Evolutionary conservation across 1,140 invertebrate genomes (phyloP).

Genomic region (Atopsyche davidsoni): DNA sequence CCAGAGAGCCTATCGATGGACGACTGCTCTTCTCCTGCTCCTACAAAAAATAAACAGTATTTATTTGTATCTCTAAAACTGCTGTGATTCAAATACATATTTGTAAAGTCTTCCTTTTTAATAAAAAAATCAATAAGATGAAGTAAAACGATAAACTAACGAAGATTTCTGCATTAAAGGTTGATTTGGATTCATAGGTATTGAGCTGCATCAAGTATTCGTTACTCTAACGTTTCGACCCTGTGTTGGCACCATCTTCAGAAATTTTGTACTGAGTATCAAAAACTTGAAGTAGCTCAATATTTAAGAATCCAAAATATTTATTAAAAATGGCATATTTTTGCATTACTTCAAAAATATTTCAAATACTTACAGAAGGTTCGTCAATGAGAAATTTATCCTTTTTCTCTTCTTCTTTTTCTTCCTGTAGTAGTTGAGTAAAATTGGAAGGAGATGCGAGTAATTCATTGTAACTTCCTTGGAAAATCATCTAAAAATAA

Average conservation of each 20-base stretch:
- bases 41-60: slow-evolving; percentile 5
- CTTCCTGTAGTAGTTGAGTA: slow-evolving; percentile 5
- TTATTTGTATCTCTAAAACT: not conserved
- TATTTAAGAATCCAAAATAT: too few relatives aligned
- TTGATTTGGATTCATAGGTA: too few relatives aligned
- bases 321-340: too few relatives aligned
- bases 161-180: too few relatives aligned
- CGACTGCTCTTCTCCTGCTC: slow-evolving; percentile 11
- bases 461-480: slow-evolving; percentile 23
- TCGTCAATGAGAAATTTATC: not conserved
- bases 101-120: not conserved
- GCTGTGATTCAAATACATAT: not conserved
- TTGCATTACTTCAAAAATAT: not conserved
- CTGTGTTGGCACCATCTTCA: too few relatives aligned
- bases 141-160: too few relatives aligned
- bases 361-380: not conserved
- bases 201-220: too few relatives aligned
- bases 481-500: slow-evolving; percentile 20
- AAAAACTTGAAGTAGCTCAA: too few relatives aligned
- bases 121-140: too few relatives aligned
- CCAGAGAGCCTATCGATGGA: slow-evolving; percentile 11
- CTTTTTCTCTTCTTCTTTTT: slow-evolving; percentile 1
- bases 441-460: slow-evolving; percentile 12
- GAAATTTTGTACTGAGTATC: too few relatives aligned
- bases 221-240: too few relatives aligned